Base-by-base conservation (phyloP, 2,888 invertebrate genomes). In the Pemphredon lugubris region DNA sequence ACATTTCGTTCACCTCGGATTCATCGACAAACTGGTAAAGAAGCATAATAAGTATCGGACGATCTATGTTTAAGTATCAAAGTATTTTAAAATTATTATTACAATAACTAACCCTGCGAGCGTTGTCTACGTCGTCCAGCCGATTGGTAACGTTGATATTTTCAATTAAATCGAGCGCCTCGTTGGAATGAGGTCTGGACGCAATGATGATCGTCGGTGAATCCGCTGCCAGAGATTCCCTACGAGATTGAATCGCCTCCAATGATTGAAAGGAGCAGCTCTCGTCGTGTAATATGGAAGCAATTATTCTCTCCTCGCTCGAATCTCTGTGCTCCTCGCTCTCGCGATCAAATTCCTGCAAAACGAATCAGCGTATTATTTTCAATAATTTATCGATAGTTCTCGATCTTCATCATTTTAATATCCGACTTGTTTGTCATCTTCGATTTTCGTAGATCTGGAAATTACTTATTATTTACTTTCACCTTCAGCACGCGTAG, bases 151-250 rank as follows among this genome's bases (percentile, higher is more conserved):
- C 20, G 4, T 13, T 39, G 1, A 7, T 18, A 18, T 65, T 58
- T 18, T 74, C 81, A 23, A 64, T 50, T n/a, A n/a, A n/a, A n/a
- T n/a, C n/a, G n/a, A n/a, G n/a, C 14, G 59, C 40, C n/a, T 80
- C 78, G 9, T 58, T 77, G 37, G 85, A 84, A 57, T 81, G 81
- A 14, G 84, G 78, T 30, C 82, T 81, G 30, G 85, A 83, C 5
- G 79, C 78, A 53, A 83, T 79, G 40, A 77, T 55, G 54, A 83
- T 83, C 14, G 83, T 51, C 20, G 75, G 78, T 5, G 75, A 75
- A 18, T 75, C 57, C 16, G 9, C 32, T 11, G 6, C 32, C 7
- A 53, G 51, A 1, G 44, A 55, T 11, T 18, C 59, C 18, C 53
- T 71, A 4, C 59, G 53, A 9, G 66, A 54, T 2, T 53, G 51